Base-by-base conservation (phyloP, 2,888 invertebrate species). In the Bombylius major region DNA sequence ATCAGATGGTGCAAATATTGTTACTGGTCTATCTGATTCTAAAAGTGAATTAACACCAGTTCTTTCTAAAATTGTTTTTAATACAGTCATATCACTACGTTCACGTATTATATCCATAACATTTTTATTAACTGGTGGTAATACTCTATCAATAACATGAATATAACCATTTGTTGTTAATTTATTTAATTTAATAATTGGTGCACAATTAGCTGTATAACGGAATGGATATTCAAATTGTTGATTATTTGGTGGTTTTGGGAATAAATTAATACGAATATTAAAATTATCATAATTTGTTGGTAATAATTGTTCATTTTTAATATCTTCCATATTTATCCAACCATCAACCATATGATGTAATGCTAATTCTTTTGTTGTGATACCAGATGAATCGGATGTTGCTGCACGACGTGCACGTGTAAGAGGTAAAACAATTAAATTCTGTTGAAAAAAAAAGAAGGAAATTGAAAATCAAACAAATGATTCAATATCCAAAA, bases 151-250 rank as follows among this genome's bases (percentile, higher is more conserved):
- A 14, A 84, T 72, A 1, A 82, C 72, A 66, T 87, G 85, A 13
- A 86, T 76, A 54, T 86, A 77, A 14, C 85, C 86, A 65, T 84
- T 83, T 47, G 78, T 78, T 1, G 84, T 81, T 54, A 80, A 70
- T 63, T 81, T 79, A 68, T 87, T 83, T 36, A 77, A 71, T 58
- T 79, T 79, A 44, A 74, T 75, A 42, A 87, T 71, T 51, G 78
- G 77, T 31, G 80, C 80, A 69, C 87, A 87, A 68, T 87, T 87
- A 11, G 82, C 84, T 7, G 86, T 84, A 60, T 67, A 73, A 11
- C 70, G 67, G 54, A 65, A 70, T 4, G 68, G 69, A 8, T 66
- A 65, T 12, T 66, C 63, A 5, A 70, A 69, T 50, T 69, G 57
- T 53, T 69, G 67, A 56, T 69, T 70, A 59, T 65, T 67, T 52